Evolutionary conservation across 2,113 vertebrate genomes (phyloP).

Genomic region (Antechinus stuartii): DNA sequence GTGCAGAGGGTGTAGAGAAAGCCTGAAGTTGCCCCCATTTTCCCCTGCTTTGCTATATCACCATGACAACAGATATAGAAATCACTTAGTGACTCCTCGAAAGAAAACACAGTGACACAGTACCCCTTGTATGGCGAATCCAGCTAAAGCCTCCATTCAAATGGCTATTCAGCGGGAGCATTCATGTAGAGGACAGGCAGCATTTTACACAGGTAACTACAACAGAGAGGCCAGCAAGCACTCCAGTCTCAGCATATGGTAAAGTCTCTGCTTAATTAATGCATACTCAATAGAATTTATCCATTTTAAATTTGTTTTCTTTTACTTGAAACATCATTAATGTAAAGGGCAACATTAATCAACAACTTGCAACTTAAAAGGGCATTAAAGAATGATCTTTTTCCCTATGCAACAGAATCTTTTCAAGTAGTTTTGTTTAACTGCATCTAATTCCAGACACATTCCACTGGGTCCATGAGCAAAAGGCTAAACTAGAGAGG

Average conservation of each 20-base stretch:
- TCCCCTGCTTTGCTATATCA: conserved; percentile 92
- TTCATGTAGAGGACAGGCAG: conserved; percentile 93
- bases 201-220: conserved; percentile 92
- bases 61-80: conserved; percentile 99
- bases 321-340: conserved; percentile 91
- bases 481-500: conserved; percentile 95
- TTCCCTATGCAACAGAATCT: conserved; percentile 82
- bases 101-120: conserved; percentile 96
- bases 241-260: conserved; percentile 88
- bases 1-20: conserved; percentile 90
- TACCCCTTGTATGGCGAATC: conserved; percentile 95
- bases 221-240: conserved; percentile 90
- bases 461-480: conserved; percentile 62
- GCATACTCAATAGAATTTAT: conserved; percentile 91
- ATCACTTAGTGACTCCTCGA: conserved; percentile 98
- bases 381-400: conserved; percentile 90
- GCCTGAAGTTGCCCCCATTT: conserved; percentile 96
- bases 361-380: conserved; percentile 90
- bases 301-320: conserved; percentile 94
- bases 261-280: conserved; percentile 90
- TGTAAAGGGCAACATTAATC: conserved; percentile 93
- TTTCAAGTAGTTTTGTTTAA: conserved; percentile 86
- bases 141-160: conserved; percentile 94
- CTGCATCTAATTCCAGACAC: conserved; percentile 69
- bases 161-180: conserved; percentile 93